Base-by-base conservation (phyloP, 30 jellyfish, hydroid and myxozoan genomes). In the Cassiopea xamachana region DNA sequence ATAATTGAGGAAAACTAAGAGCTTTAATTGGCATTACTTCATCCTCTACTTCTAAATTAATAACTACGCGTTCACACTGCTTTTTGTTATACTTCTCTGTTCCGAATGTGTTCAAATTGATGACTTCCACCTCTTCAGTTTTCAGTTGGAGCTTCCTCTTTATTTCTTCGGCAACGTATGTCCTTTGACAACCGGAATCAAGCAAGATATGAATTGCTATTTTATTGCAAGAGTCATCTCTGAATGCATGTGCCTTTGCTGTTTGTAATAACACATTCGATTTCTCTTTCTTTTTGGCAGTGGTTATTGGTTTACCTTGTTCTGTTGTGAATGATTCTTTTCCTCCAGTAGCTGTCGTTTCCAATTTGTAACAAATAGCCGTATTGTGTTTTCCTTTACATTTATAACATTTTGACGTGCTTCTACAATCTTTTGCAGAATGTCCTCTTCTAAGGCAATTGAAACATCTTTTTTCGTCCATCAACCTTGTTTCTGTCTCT, bases 41-140 rank as follows among this genome's bases (percentile, higher is more conserved):
- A 27, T 89, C 81, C 7, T 60, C 96, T 49, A 69, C 86, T 69
- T 89, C 87, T 68, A 78, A 60, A 55, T 60, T 79, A 4, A 88
- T 14, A 2, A 1, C 10, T 8, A 88, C 91, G 13, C 14, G 48
- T 1, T 69, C 80, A 73, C 85, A 88, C 17, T 18, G 44, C 60
- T 88, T 88, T 75, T 50, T 79, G 45, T 7, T 60, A 70, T 79
- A 77, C 81, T 88, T 88, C 12, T 88, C 83, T n/a, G 90, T 48
- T 7, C 95, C 95, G 70, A 88, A 88, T 5, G 90, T 88, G 91
- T 88, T 88, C 2, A 88, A 2, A 61, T 88, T 88, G 17, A 88
- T 60, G 55, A 58, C 47, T 48, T 88, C 85, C 18, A 27, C 74
- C 55, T 64, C 46, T 69, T 87, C 89, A 17, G 46, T 81, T 51